phyloP scores from a whole-genome alignment of 2,797 vertebrate genomes.

The Tapirus indicus region DNA sequence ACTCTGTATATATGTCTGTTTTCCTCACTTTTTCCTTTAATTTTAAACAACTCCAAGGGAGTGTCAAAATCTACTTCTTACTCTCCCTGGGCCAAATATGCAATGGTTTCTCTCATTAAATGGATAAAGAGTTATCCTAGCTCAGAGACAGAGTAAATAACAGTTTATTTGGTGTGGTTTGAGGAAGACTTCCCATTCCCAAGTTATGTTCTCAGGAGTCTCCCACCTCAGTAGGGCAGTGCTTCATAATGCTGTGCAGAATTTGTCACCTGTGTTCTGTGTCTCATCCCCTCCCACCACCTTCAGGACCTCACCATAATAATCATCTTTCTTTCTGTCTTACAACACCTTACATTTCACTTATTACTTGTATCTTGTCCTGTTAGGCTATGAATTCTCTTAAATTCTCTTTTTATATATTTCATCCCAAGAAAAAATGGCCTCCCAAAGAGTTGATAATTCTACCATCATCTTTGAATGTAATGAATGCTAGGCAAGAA shows the following conservation, averaged over 20 bases:
- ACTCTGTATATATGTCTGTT: background rate
- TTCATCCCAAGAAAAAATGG: background rate
- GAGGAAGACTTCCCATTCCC: background rate
- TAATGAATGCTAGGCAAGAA: background rate
- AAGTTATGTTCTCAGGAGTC: background rate
- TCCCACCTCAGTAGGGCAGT: background rate
- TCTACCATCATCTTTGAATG: background rate
- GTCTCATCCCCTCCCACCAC: background rate
- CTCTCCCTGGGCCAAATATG: background rate
- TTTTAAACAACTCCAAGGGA: background rate
- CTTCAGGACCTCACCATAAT: background rate
- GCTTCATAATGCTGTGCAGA: background rate
- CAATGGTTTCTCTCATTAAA: background rate
- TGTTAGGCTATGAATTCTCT: background rate
- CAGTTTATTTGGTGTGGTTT: background rate
- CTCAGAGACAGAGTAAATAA: background rate
- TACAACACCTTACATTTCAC: fast-evolving
- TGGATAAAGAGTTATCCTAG: background rate
- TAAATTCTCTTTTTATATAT: background rate
- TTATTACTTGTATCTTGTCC: background rate
- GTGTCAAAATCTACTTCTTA: background rate
- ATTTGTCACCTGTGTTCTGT: background rate
- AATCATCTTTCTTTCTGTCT: background rate
- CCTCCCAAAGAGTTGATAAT: background rate
- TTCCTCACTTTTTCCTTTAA: background rate